Conservation (phyloP, 1,140 invertebrate genomes). For the Pemphigus obesinymphae region DNA sequence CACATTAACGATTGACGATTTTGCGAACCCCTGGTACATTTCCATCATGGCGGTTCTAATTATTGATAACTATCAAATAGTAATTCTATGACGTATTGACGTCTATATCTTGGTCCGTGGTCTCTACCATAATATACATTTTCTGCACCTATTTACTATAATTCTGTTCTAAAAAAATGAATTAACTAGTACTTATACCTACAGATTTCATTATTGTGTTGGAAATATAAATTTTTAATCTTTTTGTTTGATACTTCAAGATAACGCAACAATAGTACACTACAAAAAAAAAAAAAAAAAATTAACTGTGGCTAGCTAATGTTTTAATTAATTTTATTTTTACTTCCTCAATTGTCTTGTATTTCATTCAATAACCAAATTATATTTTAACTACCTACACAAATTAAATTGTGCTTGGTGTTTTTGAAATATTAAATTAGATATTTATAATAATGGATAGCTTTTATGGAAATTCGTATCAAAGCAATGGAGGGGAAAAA, state of each 20-base stretch:
- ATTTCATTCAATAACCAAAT: background rate
- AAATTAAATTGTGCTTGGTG: too few species aligned
- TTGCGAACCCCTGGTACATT: background rate
- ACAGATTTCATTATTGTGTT: background rate
- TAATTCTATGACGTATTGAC: too few species aligned
- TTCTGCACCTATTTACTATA: background rate
- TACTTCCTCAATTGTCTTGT: background rate
- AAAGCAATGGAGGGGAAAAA: slow-evolving; percentile 50
- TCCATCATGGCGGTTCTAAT: background rate
- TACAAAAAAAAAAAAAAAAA: too few species aligned
- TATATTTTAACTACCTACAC: too few species aligned
- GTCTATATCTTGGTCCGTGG: too few species aligned
- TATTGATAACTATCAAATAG: background rate
- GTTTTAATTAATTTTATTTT: background rate
- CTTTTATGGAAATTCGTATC: slow-evolving; percentile 35
- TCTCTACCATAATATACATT: background rate
- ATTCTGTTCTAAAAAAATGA: background rate
- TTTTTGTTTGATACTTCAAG: background rate
- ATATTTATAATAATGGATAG: slow-evolving; percentile 8
- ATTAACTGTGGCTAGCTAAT: background rate
- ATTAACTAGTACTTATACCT: too few species aligned
- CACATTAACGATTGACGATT: too few species aligned
- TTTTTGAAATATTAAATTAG: background rate
- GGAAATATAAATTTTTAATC: background rate
- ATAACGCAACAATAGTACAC: background rate